Percentiles rank a stretch among this genome's conserved stretches.
These are phyloP conservation scores for Metellina segmentata DNA, from an alignment of 2,888 invertebrate species.

Conservation along the genomic window DNA sequence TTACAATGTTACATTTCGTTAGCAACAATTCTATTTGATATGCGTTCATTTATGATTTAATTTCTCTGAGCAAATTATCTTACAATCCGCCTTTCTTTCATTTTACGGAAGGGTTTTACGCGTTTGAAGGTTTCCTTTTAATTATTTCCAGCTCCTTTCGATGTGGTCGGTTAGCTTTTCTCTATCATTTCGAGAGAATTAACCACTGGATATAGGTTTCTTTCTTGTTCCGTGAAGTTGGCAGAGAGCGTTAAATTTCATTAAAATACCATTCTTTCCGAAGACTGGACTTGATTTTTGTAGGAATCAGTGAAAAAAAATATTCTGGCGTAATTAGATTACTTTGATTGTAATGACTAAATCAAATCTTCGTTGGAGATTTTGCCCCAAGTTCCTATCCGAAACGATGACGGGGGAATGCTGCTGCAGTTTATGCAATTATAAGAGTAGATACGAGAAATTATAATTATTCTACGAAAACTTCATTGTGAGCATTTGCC, in stretches of 20 bases:
- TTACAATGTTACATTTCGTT: background rate
- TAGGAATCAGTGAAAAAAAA: background rate
- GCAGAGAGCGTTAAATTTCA: background rate
- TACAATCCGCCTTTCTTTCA: background rate
- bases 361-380: background rate
- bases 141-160: background rate
- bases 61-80: background rate
- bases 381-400: background rate
- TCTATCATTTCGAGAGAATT: background rate
- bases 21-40: background rate
- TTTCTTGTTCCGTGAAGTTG: background rate
- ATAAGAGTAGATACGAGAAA: too few species aligned
- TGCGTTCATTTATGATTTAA: background rate
- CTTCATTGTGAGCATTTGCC: too few species aligned
- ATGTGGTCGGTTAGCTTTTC: background rate
- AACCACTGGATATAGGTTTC: background rate
- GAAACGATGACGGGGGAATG: background rate
- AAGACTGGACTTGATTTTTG: background rate
- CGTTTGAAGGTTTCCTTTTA: background rate
- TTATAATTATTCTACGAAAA: too few species aligned
- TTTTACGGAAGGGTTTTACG: background rate
- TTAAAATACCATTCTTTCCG: background rate
- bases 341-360: background rate
- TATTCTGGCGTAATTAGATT: background rate
- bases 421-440: too few species aligned